Evolutionary conservation across 2,888 invertebrate genomes (phyloP).

Genomic region (Drosophila meridiana): DNA sequence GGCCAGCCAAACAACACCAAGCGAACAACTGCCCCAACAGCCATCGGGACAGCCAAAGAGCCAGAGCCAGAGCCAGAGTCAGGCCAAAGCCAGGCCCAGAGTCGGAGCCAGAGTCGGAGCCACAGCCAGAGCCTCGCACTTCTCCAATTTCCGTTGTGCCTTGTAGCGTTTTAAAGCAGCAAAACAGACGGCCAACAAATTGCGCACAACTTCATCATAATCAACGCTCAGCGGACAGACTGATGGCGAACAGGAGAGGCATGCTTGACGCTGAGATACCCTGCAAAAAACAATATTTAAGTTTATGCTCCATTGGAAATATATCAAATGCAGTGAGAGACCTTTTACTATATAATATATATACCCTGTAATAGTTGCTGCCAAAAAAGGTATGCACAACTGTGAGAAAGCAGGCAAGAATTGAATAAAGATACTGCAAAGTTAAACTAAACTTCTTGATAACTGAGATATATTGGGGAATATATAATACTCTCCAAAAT

Average conservation of each 20-base stretch:
- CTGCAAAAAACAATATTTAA: background rate
- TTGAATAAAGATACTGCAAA: background rate
- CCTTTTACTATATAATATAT: background rate
- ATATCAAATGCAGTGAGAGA: background rate
- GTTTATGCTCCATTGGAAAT: no score
- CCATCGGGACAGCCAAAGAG: conserved; percentile 12
- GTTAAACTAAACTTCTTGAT: background rate
- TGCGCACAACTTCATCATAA: conserved; percentile 82
- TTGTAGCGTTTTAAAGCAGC: conserved; percentile 63
- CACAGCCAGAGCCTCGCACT: conserved; percentile 40
- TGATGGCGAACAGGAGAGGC: conserved; percentile 17
- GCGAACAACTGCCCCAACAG: conserved; percentile 13
- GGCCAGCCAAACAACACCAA: conserved; percentile 29
- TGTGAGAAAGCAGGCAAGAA: background rate
- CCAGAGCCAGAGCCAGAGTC: background rate
- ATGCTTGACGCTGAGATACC: conserved; percentile 20
- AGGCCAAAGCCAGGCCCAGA: background rate
- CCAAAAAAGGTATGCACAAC: background rate
- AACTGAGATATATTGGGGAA: background rate
- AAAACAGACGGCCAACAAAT: conserved; percentile 81
- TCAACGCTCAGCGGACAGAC: conserved; percentile 58
- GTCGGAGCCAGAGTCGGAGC: background rate
- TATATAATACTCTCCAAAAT: background rate
- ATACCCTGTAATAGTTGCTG: background rate
- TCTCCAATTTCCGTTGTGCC: conserved; percentile 80